Evolutionary conservation across 2,888 invertebrate species (phyloP).

Genomic region (Agonopterix subpropinquella): DNA sequence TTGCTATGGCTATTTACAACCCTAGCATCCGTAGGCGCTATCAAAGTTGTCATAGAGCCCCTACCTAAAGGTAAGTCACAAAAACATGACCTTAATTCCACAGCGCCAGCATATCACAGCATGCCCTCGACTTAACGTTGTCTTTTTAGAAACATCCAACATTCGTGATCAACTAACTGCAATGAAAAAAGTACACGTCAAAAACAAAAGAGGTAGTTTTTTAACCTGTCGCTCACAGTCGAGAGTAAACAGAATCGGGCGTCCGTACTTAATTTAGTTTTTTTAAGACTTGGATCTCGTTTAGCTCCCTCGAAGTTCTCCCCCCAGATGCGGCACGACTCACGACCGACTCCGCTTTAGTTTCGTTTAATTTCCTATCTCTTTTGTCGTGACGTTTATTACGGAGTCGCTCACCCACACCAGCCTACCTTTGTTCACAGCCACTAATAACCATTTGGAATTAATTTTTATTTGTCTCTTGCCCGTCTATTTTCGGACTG

Average conservation of each 20-base stretch:
- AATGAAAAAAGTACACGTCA: conserved; percentile 16
- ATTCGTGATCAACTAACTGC: conserved; percentile 23
- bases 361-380: conserved; percentile 72
- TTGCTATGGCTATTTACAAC: conserved; percentile 52
- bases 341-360: conserved; percentile 62
- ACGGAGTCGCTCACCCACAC: conserved; percentile 28
- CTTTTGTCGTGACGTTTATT: conserved; percentile 67
- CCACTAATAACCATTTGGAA: conserved; percentile 66
- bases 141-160: conserved; percentile 19
- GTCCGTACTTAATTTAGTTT: conserved; percentile 57
- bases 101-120: not conserved
- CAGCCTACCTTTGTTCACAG: conserved; percentile 48
- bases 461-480: conserved; percentile 58
- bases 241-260: conserved; percentile 56
- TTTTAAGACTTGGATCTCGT: conserved; percentile 38
- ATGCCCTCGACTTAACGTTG: conserved; percentile 2
- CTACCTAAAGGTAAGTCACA: conserved; percentile 64
- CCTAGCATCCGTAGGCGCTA: conserved; percentile 48
- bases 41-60: conserved; percentile 70
- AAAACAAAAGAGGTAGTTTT: conserved; percentile 37
- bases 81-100: not conserved
- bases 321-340: conserved; percentile 55
- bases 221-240: conserved; percentile 55
- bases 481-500: conserved; percentile 57
- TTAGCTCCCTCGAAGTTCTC: conserved; percentile 41